A percentile compares a stretch with the other conserved stretches of the same genome.
phyloP scores from a whole-genome alignment of 2,113 vertebrate genomes.

The Turdus rufiventris region DNA sequence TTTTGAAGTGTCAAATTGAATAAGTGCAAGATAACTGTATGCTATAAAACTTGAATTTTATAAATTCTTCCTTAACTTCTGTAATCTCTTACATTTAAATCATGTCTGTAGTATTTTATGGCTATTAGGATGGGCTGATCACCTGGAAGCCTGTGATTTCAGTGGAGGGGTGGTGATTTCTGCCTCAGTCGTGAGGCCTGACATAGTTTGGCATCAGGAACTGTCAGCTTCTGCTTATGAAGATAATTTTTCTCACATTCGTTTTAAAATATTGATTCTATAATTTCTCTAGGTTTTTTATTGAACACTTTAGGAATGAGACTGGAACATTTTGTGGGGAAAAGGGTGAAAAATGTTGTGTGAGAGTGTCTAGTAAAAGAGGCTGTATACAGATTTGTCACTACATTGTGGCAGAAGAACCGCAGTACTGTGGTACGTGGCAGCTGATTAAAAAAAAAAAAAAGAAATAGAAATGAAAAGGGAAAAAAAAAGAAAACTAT shows the following conservation, averaged over 20 bases:
- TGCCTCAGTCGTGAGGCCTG: neutral
- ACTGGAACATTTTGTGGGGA: neutral
- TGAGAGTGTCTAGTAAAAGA: neutral
- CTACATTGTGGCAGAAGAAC: neutral
- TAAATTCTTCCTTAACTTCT: neutral
- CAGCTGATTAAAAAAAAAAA: neutral
- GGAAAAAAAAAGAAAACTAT: neutral
- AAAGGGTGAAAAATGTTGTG: neutral
- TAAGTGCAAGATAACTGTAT: neutral
- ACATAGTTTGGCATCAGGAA: neutral
- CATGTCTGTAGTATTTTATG: neutral
- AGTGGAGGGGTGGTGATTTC: neutral
- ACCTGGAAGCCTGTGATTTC: neutral
- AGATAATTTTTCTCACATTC: neutral
- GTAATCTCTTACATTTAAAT: neutral
- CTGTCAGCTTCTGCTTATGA: neutral
- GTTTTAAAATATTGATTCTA: neutral
- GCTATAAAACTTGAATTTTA: neutral
- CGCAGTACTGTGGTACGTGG: rapidly evolving
- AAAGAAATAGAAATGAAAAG: neutral
- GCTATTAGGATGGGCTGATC: neutral
- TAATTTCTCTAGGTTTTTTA: neutral
- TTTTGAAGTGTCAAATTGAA: neutral
- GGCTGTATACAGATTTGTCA: neutral
- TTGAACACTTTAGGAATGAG: neutral